A percentile compares a stretch with the other conserved stretches of the same genome.
phyloP scores from a whole-genome alignment of 1,140 invertebrate genomes.

The Drosophila littoralis region DNA sequence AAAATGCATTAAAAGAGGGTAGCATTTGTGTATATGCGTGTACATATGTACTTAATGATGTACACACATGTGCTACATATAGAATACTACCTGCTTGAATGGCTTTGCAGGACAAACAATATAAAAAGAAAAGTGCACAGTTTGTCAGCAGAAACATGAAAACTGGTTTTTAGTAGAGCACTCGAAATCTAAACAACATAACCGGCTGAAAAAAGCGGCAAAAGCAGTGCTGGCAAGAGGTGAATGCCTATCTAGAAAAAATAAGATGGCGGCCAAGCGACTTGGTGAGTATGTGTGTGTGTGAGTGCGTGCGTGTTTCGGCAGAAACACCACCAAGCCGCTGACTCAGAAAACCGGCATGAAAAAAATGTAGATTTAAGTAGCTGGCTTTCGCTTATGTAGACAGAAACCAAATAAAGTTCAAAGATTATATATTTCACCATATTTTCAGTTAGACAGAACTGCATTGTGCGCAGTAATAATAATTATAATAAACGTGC shows the following conservation, averaged over 20 bases:
- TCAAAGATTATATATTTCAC: neutral
- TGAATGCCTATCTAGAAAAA: slow-evolving; percentile 43
- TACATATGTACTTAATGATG: slow-evolving; percentile 3
- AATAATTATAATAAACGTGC: neutral
- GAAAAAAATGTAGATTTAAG: slow-evolving; percentile 7
- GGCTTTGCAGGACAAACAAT: slow-evolving; percentile 2
- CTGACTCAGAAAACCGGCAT: slow-evolving; percentile 63
- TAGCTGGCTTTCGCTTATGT: neutral
- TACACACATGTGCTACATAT: neutral
- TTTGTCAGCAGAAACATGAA: slow-evolving; percentile 16
- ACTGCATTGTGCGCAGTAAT: slow-evolving; percentile 2
- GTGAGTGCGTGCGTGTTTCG: slow-evolving; percentile 20
- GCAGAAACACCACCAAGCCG: slow-evolving; percentile 14
- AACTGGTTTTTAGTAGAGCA: slow-evolving; percentile 50
- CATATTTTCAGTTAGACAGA: neutral
- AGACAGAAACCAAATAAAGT: neutral
- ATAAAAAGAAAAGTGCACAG: slow-evolving; percentile 36
- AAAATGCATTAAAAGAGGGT: slow-evolving; percentile 19
- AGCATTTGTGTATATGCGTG: neutral
- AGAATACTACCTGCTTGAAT: slow-evolving; percentile 39
- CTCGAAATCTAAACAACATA: slow-evolving; percentile 21
- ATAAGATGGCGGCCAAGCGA: slow-evolving; percentile 55
- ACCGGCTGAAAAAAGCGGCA: slow-evolving; percentile 29
- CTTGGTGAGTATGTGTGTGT: slow-evolving; percentile 3
- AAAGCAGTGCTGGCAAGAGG: slow-evolving; percentile 27